phyloP scores from a whole-genome alignment of 2,113 vertebrate species.

The Chelonoidis abingdonii region DNA sequence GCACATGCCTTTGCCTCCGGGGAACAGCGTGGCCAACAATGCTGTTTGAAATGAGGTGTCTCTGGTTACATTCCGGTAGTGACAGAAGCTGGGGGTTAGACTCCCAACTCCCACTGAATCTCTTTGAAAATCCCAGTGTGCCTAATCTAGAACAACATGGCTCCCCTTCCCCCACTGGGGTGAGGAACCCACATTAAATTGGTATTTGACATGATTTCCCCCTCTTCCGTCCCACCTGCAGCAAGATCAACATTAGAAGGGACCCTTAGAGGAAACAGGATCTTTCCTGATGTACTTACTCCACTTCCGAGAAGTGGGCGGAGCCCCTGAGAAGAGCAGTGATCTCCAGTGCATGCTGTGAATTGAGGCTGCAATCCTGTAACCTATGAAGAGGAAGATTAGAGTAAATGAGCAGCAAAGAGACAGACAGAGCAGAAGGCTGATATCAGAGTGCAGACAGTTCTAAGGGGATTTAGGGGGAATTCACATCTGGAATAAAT shows the following conservation, averaged over 20 bases:
- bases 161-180: fast-evolving
- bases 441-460: background rate
- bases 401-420: background rate
- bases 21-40: background rate
- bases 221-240: background rate
- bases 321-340: slow-evolving; percentile 64
- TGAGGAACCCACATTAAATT: background rate
- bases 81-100: background rate
- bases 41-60: background rate
- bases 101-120: background rate
- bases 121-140: background rate
- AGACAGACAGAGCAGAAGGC: fast-evolving
- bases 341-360: background rate
- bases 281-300: slow-evolving; percentile 69
- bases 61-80: background rate
- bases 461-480: background rate
- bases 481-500: background rate
- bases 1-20: background rate
- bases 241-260: background rate
- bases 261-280: background rate
- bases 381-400: slow-evolving; percentile 57
- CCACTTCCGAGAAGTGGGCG: slow-evolving; percentile 67
- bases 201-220: background rate
- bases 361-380: slow-evolving; percentile 53
- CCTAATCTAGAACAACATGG: background rate